phyloP scores from a whole-genome alignment of 2,113 vertebrate species.

The Salvelinus alpinus region DNA sequence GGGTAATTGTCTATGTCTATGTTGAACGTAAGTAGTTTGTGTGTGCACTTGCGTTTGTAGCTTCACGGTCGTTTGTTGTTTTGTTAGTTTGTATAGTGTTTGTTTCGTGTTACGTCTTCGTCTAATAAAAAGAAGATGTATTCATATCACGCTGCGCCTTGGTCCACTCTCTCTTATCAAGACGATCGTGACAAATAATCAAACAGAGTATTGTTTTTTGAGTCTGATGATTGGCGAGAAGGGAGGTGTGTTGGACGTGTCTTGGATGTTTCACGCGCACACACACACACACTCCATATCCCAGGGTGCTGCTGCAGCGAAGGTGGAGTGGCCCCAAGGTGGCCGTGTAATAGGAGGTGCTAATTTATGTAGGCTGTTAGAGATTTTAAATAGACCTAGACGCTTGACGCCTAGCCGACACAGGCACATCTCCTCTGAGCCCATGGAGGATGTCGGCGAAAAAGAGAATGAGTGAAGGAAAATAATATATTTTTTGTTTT shows the following conservation, averaged over 20 bases:
- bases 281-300: background rate
- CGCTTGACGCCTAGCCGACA: constrained; percentile 15
- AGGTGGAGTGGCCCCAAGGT: constrained; percentile 13
- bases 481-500: too few species aligned
- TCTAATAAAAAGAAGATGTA: too few species aligned
- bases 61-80: too few species aligned
- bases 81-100: too few species aligned
- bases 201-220: background rate
- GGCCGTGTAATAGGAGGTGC: constrained; percentile 15
- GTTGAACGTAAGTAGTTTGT: too few species aligned
- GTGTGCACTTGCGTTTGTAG: too few species aligned
- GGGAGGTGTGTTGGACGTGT: background rate
- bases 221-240: background rate
- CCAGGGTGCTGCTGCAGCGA: background rate
- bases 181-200: too few species aligned
- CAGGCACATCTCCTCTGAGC: constrained; percentile 26
- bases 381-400: constrained; percentile 42
- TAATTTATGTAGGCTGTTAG: constrained; percentile 35
- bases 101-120: too few species aligned
- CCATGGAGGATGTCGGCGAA: background rate
- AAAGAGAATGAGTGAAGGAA: background rate
- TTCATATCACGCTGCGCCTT: too few species aligned
- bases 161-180: too few species aligned
- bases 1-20: too few species aligned
- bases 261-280: too few species aligned